Conservation (phyloP, 1,140 invertebrate genomes). For the Leptonema lineaticorne region DNA sequence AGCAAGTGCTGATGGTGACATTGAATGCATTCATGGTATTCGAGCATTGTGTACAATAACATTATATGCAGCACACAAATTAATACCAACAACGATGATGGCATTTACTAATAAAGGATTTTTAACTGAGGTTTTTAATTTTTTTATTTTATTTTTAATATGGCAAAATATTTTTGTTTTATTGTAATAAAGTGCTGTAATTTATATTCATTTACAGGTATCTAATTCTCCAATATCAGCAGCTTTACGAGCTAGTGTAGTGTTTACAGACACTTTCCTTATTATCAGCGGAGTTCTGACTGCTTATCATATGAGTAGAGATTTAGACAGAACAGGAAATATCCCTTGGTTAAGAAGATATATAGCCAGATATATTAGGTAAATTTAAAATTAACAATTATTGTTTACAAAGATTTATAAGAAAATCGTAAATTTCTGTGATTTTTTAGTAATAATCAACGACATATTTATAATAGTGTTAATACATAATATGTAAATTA, state of each 20-base stretch:
- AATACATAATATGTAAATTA: conserved; percentile 8
- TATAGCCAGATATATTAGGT: conserved; percentile 63
- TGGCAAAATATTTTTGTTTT: not conserved
- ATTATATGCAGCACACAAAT: conserved; percentile 64
- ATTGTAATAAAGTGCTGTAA: conserved; percentile 7
- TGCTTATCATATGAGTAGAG: conserved; percentile 60
- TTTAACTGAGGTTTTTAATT: conserved; percentile 57
- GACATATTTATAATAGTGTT: too few species aligned
- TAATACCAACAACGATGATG: conserved; percentile 59
- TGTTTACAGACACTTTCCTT: conserved; percentile 67
- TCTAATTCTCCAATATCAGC: conserved; percentile 60
- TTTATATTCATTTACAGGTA: conserved; percentile 47
- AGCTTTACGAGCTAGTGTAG: conserved; percentile 59
- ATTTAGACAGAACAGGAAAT: conserved; percentile 54
- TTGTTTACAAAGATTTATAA: not conserved
- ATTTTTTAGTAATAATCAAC: not conserved
- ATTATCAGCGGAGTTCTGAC: conserved; percentile 65
- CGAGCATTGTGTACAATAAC: conserved; percentile 59
- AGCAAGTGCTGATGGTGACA: conserved; percentile 55
- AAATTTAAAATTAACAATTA: conserved; percentile 13
- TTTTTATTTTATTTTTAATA: conserved; percentile 29
- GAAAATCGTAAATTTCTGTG: not conserved
- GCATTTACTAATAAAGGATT: conserved; percentile 63
- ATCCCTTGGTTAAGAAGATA: conserved; percentile 61
- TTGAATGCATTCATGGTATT: conserved; percentile 65